These are phyloP conservation scores for Burhinus bistriatus DNA, from an alignment of 2,113 vertebrate species.

Conservation along the genomic window DNA sequence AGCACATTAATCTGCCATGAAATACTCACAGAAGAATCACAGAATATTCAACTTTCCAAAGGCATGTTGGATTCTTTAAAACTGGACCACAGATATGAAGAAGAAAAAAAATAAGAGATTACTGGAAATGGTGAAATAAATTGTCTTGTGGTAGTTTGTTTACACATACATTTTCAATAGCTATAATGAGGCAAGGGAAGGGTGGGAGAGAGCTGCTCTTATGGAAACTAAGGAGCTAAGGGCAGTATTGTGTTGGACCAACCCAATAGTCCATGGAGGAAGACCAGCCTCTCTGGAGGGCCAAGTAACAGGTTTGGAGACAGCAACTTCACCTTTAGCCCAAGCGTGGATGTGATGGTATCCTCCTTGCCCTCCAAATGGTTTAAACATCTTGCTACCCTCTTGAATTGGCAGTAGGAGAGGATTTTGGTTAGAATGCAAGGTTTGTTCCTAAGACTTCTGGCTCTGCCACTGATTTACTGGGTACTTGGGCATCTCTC, in stretches of 20 bases:
- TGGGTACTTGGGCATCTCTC: neutral
- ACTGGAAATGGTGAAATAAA: constrained; percentile 16
- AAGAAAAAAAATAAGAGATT: neutral
- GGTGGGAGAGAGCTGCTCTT: neutral
- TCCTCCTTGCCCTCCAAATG: neutral
- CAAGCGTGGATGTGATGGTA: neutral
- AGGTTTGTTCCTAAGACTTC: neutral
- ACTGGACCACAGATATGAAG: neutral
- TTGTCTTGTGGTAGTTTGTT: neutral
- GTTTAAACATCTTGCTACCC: neutral
- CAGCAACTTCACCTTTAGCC: neutral
- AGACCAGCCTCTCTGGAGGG: neutral
- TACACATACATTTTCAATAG: neutral
- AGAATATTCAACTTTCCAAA: neutral
- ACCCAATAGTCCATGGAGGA: neutral
- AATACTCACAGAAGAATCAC: neutral
- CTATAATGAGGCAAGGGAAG: neutral
- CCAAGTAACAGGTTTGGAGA: neutral
- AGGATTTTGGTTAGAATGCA: neutral
- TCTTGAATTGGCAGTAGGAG: neutral
- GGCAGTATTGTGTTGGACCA: neutral
- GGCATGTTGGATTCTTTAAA: neutral
- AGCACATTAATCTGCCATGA: constrained; percentile 37
- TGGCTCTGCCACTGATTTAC: neutral
- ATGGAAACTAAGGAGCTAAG: neutral